These are phyloP conservation scores for Ephydatia muelleri DNA, from an alignment of 37 sponge, comb jelly and placozoan genomes.

Conservation along the genomic window DNA sequence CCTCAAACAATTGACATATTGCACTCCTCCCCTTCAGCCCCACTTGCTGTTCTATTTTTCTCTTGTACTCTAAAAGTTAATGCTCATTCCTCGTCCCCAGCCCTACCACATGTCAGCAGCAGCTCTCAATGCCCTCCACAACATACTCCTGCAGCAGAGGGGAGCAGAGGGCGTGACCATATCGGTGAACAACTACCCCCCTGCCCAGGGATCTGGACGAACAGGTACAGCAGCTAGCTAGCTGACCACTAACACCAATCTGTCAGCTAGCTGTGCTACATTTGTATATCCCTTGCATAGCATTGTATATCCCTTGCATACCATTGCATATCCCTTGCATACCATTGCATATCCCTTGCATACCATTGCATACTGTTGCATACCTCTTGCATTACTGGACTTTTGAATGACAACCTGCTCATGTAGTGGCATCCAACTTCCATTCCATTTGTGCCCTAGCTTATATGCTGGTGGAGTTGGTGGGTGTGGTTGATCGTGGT, in stretches of 20 bases:
- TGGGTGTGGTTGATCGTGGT: no score
- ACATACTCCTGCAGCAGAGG: conserved; percentile 12
- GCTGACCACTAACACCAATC: not conserved
- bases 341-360: not conserved
- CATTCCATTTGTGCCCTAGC: no score
- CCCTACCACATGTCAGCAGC: conserved; percentile 63
- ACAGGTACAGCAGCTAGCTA: not conserved
- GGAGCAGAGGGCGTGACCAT: conserved; percentile 8
- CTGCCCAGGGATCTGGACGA: conserved; percentile 35
- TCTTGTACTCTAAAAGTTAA: no score
- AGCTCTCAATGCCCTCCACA: conserved; percentile 71
- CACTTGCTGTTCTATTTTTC: no score
- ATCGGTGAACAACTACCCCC: conserved; percentile 56
- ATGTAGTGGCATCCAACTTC: conserved; percentile 10
- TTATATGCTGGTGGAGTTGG: conserved; percentile 4
- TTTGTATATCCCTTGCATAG: not conserved
- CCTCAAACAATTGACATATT: not conserved
- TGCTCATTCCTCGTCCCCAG: conserved; percentile 9
- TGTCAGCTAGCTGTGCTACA: not conserved
- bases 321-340: not conserved
- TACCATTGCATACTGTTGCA: no score
- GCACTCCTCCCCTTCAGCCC: not conserved
- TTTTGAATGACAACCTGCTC: no score
- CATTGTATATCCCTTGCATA: not conserved
- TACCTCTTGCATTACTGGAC: no score